These are phyloP conservation scores for Colistium nudipinnis DNA, from an alignment of 2,113 vertebrate species.

Conservation along the genomic window DNA sequence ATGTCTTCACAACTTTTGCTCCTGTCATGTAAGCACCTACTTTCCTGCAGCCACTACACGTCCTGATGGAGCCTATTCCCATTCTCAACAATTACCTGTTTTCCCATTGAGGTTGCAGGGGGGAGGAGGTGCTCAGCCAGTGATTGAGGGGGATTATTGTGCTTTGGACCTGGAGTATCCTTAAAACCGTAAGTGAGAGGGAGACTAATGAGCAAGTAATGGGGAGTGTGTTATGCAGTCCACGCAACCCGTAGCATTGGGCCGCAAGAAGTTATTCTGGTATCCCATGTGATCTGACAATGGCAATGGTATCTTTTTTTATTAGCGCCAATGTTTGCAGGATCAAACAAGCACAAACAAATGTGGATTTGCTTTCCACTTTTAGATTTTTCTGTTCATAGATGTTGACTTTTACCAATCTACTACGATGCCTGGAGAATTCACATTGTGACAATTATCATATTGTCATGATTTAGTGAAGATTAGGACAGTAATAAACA, in stretches of 20 bases:
- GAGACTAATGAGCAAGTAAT: conserved; percentile 58
- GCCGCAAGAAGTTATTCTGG: not conserved
- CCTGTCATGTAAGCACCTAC: conserved; percentile 15
- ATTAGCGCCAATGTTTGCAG: not conserved
- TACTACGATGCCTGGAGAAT: not conserved
- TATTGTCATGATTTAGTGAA: not conserved
- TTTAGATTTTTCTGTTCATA: not conserved
- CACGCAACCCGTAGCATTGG: not conserved
- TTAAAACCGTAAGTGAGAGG: conserved; percentile 41
- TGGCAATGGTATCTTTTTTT: not conserved
- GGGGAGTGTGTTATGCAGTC: conserved; percentile 29
- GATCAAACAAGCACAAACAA: too few species aligned
- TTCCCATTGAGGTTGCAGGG: conserved; percentile 32
- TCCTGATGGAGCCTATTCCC: conserved; percentile 9
- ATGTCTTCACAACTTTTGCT: not conserved
- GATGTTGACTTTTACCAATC: not conserved
- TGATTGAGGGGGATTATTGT: conserved; percentile 66
- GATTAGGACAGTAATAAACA: not conserved
- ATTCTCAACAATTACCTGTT: not conserved
- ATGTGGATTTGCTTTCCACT: not conserved
- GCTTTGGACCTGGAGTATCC: conserved; percentile 28
- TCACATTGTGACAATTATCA: not conserved
- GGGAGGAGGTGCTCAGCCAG: conserved; percentile 44
- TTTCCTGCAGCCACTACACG: conserved; percentile 1
- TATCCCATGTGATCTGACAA: not conserved